phyloP scores from a whole-genome alignment of 2,113 vertebrate genomes.

The Gobius niger region DNA sequence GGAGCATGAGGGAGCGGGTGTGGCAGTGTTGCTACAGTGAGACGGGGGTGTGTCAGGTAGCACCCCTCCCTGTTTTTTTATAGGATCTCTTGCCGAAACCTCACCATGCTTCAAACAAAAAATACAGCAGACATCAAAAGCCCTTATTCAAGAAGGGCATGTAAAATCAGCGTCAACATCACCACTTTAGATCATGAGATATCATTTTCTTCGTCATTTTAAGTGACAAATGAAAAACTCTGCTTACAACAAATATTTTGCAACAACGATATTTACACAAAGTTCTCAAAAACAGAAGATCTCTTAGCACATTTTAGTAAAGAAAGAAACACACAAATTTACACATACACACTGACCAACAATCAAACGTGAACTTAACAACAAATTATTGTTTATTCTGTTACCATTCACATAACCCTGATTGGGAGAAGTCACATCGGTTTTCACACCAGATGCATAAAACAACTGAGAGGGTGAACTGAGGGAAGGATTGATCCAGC shows the following conservation, averaged over 20 bases:
- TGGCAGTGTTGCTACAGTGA: constrained; percentile 66
- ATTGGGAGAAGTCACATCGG: constrained; percentile 74
- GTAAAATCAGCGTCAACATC: constrained; percentile 70
- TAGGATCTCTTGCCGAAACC: constrained; percentile 56
- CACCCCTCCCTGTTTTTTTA: constrained; percentile 58
- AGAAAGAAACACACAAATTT: constrained; percentile 75
- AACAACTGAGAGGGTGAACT: constrained; percentile 73
- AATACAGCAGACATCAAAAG: constrained; percentile 76
- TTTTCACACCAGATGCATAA: constrained; percentile 69
- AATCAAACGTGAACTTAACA: constrained; percentile 75
- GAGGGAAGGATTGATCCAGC: constrained; percentile 59
- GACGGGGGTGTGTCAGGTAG: constrained; percentile 55
- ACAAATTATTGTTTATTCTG: constrained; percentile 67
- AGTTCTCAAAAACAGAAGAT: constrained; percentile 69
- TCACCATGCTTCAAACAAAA: constrained; percentile 63
- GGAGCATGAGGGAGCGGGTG: constrained; percentile 16
- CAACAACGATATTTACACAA: constrained; percentile 79
- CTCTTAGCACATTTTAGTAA: constrained; percentile 65
- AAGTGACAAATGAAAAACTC: constrained; percentile 76
- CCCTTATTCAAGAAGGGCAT: constrained; percentile 81
- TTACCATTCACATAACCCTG: constrained; percentile 75
- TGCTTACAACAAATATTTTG: constrained; percentile 69
- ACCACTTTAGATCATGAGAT: constrained; percentile 62
- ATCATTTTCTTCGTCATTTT: constrained; percentile 65
- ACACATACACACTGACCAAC: constrained; percentile 73